phyloP scores from a whole-genome alignment of 1,140 invertebrate genomes.

The Sitophilus oryzae region DNA sequence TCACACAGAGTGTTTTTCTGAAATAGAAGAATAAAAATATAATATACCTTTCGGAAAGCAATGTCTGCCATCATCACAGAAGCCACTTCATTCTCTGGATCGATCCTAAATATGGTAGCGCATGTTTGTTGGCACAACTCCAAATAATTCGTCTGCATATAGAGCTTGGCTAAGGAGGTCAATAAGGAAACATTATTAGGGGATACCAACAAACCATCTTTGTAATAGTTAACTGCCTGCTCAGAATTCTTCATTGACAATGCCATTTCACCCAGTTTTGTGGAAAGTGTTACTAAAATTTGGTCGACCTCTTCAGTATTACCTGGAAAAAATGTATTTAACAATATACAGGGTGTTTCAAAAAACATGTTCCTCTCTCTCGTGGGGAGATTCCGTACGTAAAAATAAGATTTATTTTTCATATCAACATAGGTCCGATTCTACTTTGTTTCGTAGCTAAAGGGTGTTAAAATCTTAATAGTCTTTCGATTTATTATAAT shows the following conservation, averaged over 20 bases:
- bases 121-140: constrained; percentile 85
- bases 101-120: constrained; percentile 70
- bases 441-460: too few species aligned
- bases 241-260: constrained; percentile 47
- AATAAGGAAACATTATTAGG: constrained; percentile 73
- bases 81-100: constrained; percentile 85
- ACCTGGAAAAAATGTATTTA: constrained; percentile 23
- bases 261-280: constrained; percentile 44
- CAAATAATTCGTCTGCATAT: constrained; percentile 75
- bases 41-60: constrained; percentile 72
- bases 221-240: constrained; percentile 70
- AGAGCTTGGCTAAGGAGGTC: constrained; percentile 75
- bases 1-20: too few species aligned
- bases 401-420: too few species aligned
- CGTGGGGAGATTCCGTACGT: too few species aligned
- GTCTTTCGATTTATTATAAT: too few species aligned
- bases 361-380: too few species aligned
- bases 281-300: constrained; percentile 35
- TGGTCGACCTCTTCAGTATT: constrained; percentile 28
- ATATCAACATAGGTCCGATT: too few species aligned
- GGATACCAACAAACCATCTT: constrained; percentile 77
- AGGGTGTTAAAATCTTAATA: too few species aligned
- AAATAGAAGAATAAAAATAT: too few species aligned
- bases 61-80: constrained; percentile 94
- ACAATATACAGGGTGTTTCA: too few species aligned